Conservation (phyloP, 2,797 vertebrate genomes). For the Brachyrhaphis roseni region DNA sequence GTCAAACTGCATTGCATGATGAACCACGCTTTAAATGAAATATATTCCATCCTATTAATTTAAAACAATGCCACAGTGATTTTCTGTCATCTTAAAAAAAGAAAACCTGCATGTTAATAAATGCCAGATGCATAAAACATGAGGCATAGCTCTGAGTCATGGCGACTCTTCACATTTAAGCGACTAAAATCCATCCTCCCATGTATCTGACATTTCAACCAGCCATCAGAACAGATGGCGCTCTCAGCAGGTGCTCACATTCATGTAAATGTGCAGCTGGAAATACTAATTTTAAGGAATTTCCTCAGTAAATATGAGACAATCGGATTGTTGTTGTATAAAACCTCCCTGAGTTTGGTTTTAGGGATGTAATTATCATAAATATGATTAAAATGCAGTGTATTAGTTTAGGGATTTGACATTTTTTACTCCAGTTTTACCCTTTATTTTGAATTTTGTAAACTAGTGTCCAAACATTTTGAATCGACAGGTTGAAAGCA, state of each 20-base stretch:
- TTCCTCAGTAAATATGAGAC: conserved; percentile 1
- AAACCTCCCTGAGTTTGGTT: neutral
- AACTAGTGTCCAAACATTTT: neutral
- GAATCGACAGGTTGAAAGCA: neutral
- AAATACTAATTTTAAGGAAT: neutral
- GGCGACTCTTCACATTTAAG: conserved; percentile 16
- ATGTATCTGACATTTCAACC: conserved; percentile 29
- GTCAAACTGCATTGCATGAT: neutral
- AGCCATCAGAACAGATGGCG: conserved; percentile 15
- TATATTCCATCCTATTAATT: conserved; percentile 7
- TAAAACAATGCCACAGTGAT: conserved; percentile 3
- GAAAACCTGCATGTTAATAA: conserved; percentile 21
- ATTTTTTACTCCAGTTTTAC: neutral
- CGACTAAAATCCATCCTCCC: conserved; percentile 3
- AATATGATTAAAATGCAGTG: neutral
- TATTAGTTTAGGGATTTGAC: neutral
- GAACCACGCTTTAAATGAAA: neutral
- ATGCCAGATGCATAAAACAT: conserved; percentile 21
- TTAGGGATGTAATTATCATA: neutral
- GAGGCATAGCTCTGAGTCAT: conserved; percentile 13
- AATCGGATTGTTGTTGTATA: neutral
- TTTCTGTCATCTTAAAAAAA: conserved; percentile 10
- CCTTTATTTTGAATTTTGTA: neutral
- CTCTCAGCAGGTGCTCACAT: conserved; percentile 11
- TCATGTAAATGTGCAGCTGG: conserved; percentile 11